phyloP scores from a whole-genome alignment of 2,113 vertebrate species.

The Tragelaphus imberbis region DNA sequence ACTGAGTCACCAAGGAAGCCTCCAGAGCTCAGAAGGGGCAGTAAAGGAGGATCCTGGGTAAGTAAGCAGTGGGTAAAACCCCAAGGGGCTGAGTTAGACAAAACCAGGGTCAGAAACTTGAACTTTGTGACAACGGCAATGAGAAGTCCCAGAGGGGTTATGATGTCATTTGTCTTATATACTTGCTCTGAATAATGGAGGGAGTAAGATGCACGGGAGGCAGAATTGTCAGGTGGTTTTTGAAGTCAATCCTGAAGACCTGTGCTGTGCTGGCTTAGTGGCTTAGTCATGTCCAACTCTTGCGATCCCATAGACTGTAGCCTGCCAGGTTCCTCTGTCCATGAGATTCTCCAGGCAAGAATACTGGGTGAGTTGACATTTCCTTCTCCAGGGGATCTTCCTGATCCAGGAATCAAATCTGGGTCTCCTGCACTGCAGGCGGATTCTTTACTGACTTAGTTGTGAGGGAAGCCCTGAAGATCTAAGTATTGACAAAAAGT shows the following conservation, averaged over 20 bases:
- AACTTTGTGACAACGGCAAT: neutral
- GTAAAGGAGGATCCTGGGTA: neutral
- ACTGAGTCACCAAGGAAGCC: neutral
- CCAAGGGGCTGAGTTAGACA: neutral
- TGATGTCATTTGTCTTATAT: neutral
- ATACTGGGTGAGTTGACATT: neutral
- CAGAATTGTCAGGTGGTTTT: neutral
- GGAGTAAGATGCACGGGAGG: neutral
- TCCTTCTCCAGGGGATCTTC: neutral
- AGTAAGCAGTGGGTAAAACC: neutral
- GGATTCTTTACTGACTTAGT: neutral
- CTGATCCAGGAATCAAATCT: neutral
- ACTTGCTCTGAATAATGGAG: neutral
- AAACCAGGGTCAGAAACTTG: neutral
- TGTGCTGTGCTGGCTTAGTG: neutral
- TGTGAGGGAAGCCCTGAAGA: neutral
- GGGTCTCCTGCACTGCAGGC: neutral
- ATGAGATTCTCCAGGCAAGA: neutral
- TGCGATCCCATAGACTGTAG: neutral
- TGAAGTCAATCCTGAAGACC: neutral
- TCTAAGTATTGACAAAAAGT: neutral
- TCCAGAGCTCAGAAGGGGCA: neutral
- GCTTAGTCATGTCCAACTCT: neutral
- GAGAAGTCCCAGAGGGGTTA: neutral
- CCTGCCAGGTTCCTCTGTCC: neutral